Evolutionary conservation across 2,113 vertebrate genomes (phyloP).

Genomic region (Pteropus alecto): DNA sequence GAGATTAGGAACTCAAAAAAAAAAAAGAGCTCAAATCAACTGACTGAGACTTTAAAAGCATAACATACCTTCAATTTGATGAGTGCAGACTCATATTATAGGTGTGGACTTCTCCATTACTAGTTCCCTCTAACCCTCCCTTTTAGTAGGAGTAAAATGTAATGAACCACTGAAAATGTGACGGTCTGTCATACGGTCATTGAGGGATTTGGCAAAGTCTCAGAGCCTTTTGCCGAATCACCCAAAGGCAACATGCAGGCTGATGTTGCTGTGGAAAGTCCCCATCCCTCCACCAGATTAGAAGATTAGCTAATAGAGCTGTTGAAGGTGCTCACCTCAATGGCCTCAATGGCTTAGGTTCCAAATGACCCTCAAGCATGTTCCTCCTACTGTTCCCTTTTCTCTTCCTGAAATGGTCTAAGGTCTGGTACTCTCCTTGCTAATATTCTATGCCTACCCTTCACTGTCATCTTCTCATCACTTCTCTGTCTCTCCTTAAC

Average conservation of each 20-base stretch:
- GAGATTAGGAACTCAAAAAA: background rate
- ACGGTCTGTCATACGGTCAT: background rate
- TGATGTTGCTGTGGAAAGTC: background rate
- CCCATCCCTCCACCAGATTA: background rate
- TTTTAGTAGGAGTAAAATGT: background rate
- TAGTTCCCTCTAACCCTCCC: background rate
- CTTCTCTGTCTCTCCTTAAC: background rate
- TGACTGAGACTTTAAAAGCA: background rate
- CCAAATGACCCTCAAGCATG: background rate
- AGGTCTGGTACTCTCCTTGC: background rate
- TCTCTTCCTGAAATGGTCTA: background rate
- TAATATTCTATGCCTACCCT: background rate
- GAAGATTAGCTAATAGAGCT: background rate
- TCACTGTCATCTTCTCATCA: background rate
- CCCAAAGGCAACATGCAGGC: background rate
- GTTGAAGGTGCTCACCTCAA: background rate
- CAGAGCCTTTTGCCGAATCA: background rate
- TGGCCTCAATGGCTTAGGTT: background rate
- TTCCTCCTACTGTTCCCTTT: background rate
- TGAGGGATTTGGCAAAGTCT: background rate
- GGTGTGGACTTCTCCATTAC: background rate
- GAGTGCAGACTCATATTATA: background rate
- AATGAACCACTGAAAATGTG: background rate
- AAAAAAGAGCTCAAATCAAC: background rate
- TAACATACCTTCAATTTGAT: background rate